Evolutionary conservation across 2,888 invertebrate genomes (phyloP).

Genomic region (Chloroclysta siterata): DNA sequence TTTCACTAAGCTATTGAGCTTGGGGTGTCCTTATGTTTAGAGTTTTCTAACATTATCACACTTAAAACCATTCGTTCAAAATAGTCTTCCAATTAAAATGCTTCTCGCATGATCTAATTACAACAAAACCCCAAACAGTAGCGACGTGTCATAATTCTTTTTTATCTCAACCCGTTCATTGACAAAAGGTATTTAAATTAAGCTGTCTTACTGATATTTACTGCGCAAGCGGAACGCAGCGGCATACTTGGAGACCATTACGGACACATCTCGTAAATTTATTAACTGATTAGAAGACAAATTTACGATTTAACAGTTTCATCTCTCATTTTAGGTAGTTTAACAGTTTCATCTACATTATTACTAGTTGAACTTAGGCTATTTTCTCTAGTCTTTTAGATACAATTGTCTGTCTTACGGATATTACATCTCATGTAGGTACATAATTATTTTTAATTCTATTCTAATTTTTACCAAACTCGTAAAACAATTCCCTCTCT

Average conservation of each 20-base stretch:
- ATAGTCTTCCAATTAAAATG: slow-evolving; percentile 74
- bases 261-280: slow-evolving; percentile 61
- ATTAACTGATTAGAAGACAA: slow-evolving; percentile 51
- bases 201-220: slow-evolving; percentile 82
- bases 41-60: too few relatives aligned
- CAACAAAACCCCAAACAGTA: slow-evolving; percentile 59
- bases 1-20: too few relatives aligned
- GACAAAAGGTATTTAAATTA: slow-evolving; percentile 85
- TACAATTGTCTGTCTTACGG: too few relatives aligned
- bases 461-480: too few relatives aligned
- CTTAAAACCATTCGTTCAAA: neutral
- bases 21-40: too few relatives aligned
- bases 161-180: slow-evolving; percentile 84
- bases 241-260: slow-evolving; percentile 68
- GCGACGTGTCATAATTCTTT: slow-evolving; percentile 79
- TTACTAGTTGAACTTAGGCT: neutral
- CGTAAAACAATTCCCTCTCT: too few relatives aligned
- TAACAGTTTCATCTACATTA: too few relatives aligned
- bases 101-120: slow-evolving; percentile 75
- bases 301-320: slow-evolving; percentile 19
- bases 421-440: too few relatives aligned
- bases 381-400: neutral
- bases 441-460: too few relatives aligned
- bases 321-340: neutral
- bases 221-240: slow-evolving; percentile 61